Base-by-base conservation (phyloP, 1,140 invertebrate species). In the Lanistes nyassanus region DNA sequence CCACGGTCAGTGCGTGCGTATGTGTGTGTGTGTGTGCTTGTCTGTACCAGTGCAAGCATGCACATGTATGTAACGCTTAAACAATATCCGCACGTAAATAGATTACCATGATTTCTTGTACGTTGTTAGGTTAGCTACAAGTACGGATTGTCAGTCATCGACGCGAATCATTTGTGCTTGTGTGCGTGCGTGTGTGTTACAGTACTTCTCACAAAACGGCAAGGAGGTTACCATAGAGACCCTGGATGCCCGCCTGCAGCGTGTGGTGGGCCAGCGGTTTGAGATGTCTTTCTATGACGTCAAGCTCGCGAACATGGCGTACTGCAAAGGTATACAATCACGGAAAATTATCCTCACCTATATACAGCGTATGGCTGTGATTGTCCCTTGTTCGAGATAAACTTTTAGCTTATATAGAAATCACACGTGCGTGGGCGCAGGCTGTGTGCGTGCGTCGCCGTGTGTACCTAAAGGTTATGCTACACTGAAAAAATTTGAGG, bases 231-330 rank as follows among this genome's bases (percentile, higher is more conserved):
- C 87, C 0, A 80, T 88, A 34, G 51, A 82, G 29, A 81, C 86
- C 29, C 71, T 75, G 16, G 82, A 87, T 42, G 77, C 81, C 0
- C 75, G 81, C 13, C 70, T 85, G 39, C 81, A 84, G 67, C 62
- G 80, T 9, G 82, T 84, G 3, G 62, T 87, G 47, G 88, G 88
- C 11, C 86, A 88, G 71, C 70, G 87, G 69, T 56, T 82, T 13
- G 83, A 80, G 36, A 76, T 87, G 26, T 87, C 88, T 11, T 89
- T 88, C 76, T 87, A 84, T 77, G 88, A 89, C 69, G 80, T 84
- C 26, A 88, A 88, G 74, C 75, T 85, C n/a, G 86, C 86, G n/a
- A 89, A 89, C 76, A 51, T 80, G 21, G 85, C 81, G 0, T 89
- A 89, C 74, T 89, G 88, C 78, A 72, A 76, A 62, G 82, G 87